These are phyloP conservation scores for Galeopsomyia nigrocyanea DNA, from an alignment of 2,888 invertebrate species.

Conservation along the genomic window DNA sequence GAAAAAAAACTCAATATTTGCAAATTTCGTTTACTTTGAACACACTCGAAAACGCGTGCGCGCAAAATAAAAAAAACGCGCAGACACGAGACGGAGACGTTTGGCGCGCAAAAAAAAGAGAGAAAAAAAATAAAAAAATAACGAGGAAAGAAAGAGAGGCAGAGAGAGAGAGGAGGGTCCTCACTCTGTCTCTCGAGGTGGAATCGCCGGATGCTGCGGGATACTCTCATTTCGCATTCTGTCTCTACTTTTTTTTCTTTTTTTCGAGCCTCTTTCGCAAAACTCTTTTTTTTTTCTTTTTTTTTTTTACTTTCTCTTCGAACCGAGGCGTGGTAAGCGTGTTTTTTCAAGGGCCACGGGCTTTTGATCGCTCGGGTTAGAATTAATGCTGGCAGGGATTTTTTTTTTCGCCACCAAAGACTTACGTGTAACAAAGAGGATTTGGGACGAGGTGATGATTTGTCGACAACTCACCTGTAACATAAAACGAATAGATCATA, in stretches of 20 bases:
- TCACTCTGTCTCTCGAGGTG: constrained; percentile 13
- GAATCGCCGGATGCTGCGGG: constrained; percentile 40
- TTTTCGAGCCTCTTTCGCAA: too few relatives aligned
- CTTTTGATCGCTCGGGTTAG: constrained; percentile 14
- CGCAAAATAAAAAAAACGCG: too few relatives aligned
- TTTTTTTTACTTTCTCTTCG: neutral
- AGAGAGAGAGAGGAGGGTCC: constrained; percentile 17
- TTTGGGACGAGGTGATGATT: neutral
- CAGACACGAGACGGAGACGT: constrained; percentile 8
- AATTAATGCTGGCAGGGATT: neutral
- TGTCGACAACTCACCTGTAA: constrained; percentile 29
- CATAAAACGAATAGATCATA: neutral
- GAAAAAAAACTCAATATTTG: too few relatives aligned
- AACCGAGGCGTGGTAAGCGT: neutral
- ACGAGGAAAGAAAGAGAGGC: neutral
- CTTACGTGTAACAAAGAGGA: constrained; percentile 17
- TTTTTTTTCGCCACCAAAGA: neutral
- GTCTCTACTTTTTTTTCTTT: constrained; percentile 25
- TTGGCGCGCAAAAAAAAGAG: constrained; percentile 1
- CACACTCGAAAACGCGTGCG: too few relatives aligned
- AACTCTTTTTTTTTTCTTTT: neutral
- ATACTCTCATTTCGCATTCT: constrained; percentile 41
- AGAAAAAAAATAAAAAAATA: neutral
- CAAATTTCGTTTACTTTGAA: too few relatives aligned
- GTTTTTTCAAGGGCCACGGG: constrained; percentile 21